A percentile compares a stretch with the other conserved stretches of the same genome.
Conservation (phyloP, 2,888 invertebrate species). For the Lithophane leautieri region DNA sequence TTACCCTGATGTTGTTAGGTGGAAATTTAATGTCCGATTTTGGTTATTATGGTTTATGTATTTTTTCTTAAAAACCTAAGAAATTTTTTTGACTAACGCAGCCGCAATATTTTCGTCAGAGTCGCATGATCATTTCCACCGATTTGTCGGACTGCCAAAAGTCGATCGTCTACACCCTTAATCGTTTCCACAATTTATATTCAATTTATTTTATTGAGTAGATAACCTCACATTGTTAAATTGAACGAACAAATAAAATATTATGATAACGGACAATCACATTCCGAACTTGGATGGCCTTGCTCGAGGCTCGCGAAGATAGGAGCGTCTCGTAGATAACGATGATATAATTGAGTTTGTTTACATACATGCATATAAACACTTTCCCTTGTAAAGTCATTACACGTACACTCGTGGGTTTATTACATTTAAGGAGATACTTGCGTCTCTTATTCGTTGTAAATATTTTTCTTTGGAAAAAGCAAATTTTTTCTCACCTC, state of each 20-base stretch:
- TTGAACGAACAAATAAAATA: slow-evolving; percentile 62
- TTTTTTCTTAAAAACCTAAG: too few relatives aligned
- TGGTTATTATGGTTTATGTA: not conserved
- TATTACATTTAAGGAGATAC: slow-evolving; percentile 22
- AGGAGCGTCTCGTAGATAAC: slow-evolving; percentile 55
- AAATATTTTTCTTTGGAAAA: not conserved
- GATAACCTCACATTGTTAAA: slow-evolving; percentile 56
- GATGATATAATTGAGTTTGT: slow-evolving; percentile 53
- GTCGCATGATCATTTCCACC: not conserved
- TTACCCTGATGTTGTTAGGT: slow-evolving; percentile 67
- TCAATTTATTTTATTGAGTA: slow-evolving; percentile 57
- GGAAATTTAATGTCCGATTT: not conserved
- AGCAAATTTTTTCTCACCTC: not conserved
- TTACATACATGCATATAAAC: slow-evolving; percentile 47
- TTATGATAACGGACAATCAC: slow-evolving; percentile 66
- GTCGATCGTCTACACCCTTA: slow-evolving; percentile 46
- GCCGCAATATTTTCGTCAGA: too few relatives aligned
- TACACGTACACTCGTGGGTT: slow-evolving; percentile 29
- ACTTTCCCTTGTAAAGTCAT: slow-evolving; percentile 47
- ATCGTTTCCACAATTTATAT: slow-evolving; percentile 65
- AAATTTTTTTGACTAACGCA: too few relatives aligned
- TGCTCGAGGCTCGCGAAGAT: slow-evolving; percentile 51
- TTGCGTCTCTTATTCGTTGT: not conserved
- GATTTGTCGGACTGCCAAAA: not conserved
- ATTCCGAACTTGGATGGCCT: slow-evolving; percentile 56